phyloP scores from a whole-genome alignment of 2,888 invertebrate species.

The Plagodis dolabraria region DNA sequence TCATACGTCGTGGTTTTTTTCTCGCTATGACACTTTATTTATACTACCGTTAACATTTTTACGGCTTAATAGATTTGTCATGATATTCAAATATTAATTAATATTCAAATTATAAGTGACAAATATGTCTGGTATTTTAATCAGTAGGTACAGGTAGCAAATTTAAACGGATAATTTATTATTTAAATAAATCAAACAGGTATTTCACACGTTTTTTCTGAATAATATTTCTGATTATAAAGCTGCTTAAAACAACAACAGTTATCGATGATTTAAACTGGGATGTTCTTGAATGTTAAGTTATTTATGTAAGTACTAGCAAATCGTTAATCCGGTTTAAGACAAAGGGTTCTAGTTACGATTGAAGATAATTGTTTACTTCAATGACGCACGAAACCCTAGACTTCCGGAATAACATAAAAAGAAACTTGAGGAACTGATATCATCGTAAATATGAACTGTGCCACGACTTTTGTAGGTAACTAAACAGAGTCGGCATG shows the following conservation, averaged over 20 bases:
- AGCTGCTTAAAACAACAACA: not conserved
- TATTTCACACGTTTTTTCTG: not conserved
- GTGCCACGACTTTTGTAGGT: too few species aligned
- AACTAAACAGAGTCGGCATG: too few species aligned
- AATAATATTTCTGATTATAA: too few species aligned
- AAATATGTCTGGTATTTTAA: not conserved
- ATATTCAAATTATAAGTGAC: too few species aligned
- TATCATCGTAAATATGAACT: not conserved
- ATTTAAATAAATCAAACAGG: not conserved
- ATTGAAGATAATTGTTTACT: slow-evolving; percentile 14
- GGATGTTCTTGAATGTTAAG: slow-evolving; percentile 4
- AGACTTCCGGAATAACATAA: slow-evolving; percentile 8
- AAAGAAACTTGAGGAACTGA: slow-evolving; percentile 3
- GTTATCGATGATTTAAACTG: not conserved
- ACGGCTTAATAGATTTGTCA: too few species aligned
- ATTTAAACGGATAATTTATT: too few species aligned
- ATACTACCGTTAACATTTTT: too few species aligned
- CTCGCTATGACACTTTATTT: too few species aligned
- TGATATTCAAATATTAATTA: too few species aligned
- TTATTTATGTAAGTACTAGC: slow-evolving; percentile 1
- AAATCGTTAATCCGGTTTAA: slow-evolving; percentile 9
- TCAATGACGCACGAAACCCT: slow-evolving; percentile 19
- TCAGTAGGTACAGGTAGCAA: not conserved
- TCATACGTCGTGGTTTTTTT: too few species aligned
- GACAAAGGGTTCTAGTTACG: slow-evolving; percentile 17